A percentile compares a stretch with the other conserved stretches of the same genome.
Evolutionary conservation across 2,888 invertebrate genomes (phyloP).

Genomic region (Chironomus tentans): DNA sequence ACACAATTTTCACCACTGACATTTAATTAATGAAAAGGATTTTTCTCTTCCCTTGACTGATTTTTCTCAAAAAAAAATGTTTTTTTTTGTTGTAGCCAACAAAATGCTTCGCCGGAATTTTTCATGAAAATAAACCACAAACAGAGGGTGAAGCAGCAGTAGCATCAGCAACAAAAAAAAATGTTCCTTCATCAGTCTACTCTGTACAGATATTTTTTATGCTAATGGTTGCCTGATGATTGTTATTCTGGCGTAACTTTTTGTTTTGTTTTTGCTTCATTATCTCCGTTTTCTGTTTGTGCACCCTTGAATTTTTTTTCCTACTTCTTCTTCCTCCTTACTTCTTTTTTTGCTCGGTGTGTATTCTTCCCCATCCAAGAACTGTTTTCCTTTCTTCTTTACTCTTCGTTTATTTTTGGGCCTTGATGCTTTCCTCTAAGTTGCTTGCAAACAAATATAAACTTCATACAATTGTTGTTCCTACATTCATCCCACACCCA

Average conservation of each 20-base stretch:
- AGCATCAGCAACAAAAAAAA: background rate
- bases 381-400: too few relatives aligned
- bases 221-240: slow-evolving; percentile 23
- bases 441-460: background rate
- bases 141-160: background rate
- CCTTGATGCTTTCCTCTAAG: background rate
- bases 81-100: too few relatives aligned
- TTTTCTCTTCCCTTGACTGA: background rate
- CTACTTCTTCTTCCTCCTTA: background rate
- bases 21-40: slow-evolving; percentile 27
- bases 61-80: background rate
- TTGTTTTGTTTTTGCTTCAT: slow-evolving; percentile 27
- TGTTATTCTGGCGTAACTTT: slow-evolving; percentile 24
- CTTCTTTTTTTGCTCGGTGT: background rate
- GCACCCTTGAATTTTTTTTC: slow-evolving; percentile 17
- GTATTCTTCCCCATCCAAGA: too few relatives aligned
- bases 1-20: slow-evolving; percentile 9
- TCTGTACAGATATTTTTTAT: slow-evolving; percentile 21
- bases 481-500: too few relatives aligned
- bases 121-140: background rate
- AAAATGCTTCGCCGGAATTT: background rate
- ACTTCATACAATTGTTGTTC: too few relatives aligned
- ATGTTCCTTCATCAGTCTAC: slow-evolving; percentile 8
- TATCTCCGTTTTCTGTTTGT: slow-evolving; percentile 25
- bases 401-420: background rate